Evolutionary conservation across 2,113 vertebrate genomes (phyloP).

Genomic region (Varanus komodoensis): DNA sequence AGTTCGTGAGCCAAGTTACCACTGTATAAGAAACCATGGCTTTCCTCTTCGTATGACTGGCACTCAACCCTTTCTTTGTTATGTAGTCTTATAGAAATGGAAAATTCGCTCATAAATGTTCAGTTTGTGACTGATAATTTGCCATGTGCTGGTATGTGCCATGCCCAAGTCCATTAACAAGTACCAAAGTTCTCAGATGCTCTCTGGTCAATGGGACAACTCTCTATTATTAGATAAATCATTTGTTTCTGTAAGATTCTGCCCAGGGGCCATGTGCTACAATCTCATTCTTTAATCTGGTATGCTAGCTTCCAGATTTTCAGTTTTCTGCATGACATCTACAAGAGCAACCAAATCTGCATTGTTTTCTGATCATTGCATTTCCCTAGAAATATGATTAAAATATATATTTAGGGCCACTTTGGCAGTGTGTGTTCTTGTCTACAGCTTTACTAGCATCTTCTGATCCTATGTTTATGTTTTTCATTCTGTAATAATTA

Average conservation of each 20-base stretch:
- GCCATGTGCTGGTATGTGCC: neutral
- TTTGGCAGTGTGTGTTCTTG: neutral
- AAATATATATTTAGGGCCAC: neutral
- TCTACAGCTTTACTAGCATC: neutral
- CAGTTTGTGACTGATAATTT: neutral
- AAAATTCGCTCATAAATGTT: neutral
- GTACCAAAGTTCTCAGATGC: neutral
- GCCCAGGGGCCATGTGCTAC: neutral
- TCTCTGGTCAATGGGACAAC: neutral
- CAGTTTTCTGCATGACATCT: neutral
- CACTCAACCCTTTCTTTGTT: neutral
- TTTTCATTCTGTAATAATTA: conserved; percentile 18
- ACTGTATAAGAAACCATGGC: neutral
- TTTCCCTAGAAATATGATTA: neutral
- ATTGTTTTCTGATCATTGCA: neutral
- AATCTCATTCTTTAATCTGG: neutral
- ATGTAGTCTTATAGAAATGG: neutral
- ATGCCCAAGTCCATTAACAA: neutral
- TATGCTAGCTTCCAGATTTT: neutral
- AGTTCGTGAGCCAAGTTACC: too few relatives aligned
- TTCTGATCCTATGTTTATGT: conserved; percentile 1
- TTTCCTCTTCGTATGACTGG: neutral
- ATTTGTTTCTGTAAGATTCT: neutral
- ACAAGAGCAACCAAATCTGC: neutral
- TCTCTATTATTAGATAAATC: neutral